These are phyloP conservation scores for Pedionomus torquatus DNA, from an alignment of 2,113 vertebrate genomes.

Conservation along the genomic window DNA sequence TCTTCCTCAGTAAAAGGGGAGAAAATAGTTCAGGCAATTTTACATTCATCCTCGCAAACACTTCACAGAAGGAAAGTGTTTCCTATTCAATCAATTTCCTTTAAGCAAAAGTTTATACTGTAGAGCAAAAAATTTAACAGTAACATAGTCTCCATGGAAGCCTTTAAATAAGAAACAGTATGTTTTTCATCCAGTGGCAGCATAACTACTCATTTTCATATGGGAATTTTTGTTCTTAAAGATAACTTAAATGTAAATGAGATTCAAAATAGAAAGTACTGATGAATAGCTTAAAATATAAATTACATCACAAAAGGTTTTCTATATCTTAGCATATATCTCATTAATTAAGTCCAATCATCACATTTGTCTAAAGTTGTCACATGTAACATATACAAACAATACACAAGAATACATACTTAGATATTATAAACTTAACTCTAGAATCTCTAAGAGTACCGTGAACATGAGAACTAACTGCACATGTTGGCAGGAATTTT, in stretches of 20 bases:
- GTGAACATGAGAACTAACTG: neutral
- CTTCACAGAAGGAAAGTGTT: neutral
- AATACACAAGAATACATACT: neutral
- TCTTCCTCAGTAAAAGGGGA: neutral
- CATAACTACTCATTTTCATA: neutral
- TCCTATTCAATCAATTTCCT: neutral
- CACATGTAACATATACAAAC: neutral
- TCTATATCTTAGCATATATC: fast-evolving
- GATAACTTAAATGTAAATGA: neutral
- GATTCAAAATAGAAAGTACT: neutral
- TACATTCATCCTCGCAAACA: neutral
- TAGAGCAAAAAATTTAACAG: neutral
- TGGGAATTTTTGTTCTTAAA: neutral
- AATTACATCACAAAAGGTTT: neutral
- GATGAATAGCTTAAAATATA: neutral
- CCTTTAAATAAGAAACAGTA: neutral
- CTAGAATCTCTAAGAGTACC: neutral
- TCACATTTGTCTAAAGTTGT: fast-evolving
- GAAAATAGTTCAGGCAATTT: neutral
- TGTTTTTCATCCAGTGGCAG: neutral
- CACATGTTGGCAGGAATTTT: neutral
- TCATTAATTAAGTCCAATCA: neutral
- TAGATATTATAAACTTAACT: neutral
- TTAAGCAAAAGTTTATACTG: neutral
- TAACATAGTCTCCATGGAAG: neutral